phyloP scores from a whole-genome alignment of 2,113 vertebrate genomes.

The Otocyon megalotis region DNA sequence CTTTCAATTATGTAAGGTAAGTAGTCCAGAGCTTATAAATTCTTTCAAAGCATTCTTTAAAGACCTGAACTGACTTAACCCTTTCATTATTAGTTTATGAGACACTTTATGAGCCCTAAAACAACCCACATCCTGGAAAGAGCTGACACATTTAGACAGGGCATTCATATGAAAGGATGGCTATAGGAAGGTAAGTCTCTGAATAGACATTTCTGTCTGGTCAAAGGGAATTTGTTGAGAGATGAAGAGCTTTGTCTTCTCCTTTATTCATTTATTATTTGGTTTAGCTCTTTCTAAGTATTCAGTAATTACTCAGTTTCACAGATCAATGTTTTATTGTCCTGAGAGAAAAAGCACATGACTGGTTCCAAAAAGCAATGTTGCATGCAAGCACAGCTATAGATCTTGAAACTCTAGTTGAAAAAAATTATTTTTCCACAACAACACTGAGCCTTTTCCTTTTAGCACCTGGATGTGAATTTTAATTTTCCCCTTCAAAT shows the following conservation, averaged over 20 bases:
- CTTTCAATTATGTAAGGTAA: conserved; percentile 68
- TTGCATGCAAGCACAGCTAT: conserved; percentile 1
- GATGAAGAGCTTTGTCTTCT: neutral
- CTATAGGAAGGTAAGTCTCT: conserved; percentile 4
- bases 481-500: conserved; percentile 16
- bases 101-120: conserved; percentile 72
- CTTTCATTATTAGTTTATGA: conserved; percentile 80
- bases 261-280: conserved; percentile 58
- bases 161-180: conserved; percentile 50
- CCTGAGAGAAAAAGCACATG: neutral
- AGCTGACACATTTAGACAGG: conserved; percentile 52
- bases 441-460: neutral
- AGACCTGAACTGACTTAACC: conserved; percentile 75
- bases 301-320: conserved; percentile 11
- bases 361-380: neutral
- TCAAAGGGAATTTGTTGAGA: conserved; percentile 44
- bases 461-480: neutral
- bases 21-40: conserved; percentile 70
- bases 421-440: conserved; percentile 13
- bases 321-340: neutral
- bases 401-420: neutral
- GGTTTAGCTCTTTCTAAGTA: conserved; percentile 26
- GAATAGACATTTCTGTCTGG: conserved; percentile 26
- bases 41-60: conserved; percentile 76
- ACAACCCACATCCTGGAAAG: conserved; percentile 73